A percentile compares a stretch with the other conserved stretches of the same genome.
Evolutionary conservation across 2,113 vertebrate genomes (phyloP).

Genomic region (Myotis lucifugus): DNA sequence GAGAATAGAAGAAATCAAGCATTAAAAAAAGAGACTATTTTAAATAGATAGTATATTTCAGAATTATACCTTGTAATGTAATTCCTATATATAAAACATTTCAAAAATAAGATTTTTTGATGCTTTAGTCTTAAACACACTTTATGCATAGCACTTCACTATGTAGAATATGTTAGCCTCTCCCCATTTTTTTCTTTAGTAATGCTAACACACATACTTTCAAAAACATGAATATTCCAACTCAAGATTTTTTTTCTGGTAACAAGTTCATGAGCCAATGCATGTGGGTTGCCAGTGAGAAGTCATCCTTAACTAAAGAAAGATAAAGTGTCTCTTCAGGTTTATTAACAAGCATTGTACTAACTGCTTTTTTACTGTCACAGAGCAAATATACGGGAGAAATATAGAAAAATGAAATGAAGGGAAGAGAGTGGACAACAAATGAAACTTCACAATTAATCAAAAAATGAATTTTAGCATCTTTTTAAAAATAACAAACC

Average conservation of each 20-base stretch:
- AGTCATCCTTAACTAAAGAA: not conserved
- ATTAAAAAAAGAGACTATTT: not conserved
- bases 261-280: not conserved
- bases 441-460: not conserved
- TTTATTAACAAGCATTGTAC: not conserved
- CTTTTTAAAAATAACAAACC: not conserved
- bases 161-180: not conserved
- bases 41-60: not conserved
- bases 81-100: not conserved
- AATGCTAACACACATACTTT: not conserved
- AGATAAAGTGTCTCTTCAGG: not conserved
- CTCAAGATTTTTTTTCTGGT: not conserved
- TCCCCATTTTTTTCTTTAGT: not conserved
- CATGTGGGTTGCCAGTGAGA: not conserved
- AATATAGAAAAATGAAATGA: not conserved
- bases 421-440: rapidly evolving
- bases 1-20: not conserved
- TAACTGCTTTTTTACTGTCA: not conserved
- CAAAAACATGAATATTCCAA: not conserved
- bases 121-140: not conserved
- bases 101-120: not conserved
- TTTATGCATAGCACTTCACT: not conserved
- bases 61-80: not conserved
- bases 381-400: not conserved
- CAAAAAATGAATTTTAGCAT: not conserved